Evolutionary conservation across 2,888 invertebrate genomes (phyloP).

Genomic region (Charanyca ferruginea): DNA sequence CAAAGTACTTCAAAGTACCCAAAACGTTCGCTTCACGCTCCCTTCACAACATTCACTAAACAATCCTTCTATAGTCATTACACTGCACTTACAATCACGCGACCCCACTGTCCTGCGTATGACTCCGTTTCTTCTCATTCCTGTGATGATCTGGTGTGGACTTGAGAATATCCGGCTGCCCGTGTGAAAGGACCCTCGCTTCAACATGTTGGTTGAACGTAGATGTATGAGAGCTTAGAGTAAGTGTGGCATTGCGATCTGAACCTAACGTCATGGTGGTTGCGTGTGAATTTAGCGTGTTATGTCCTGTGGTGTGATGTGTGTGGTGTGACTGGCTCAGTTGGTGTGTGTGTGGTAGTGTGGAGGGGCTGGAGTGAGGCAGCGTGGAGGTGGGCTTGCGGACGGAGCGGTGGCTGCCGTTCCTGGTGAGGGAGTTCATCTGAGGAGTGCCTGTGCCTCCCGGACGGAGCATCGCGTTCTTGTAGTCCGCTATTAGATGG

Average conservation of each 20-base stretch:
- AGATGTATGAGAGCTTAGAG: constrained; percentile 83
- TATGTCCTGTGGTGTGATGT: constrained; percentile 87
- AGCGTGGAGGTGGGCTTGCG: constrained; percentile 81
- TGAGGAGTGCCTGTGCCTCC: constrained; percentile 95
- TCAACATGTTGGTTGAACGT: constrained; percentile 79
- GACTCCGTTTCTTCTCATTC: constrained; percentile 83
- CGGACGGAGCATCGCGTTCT: constrained; percentile 96
- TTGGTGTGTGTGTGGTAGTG: constrained; percentile 79
- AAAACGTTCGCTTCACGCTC: constrained; percentile 46
- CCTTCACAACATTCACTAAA: constrained; percentile 48
- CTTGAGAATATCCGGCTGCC: constrained; percentile 96
- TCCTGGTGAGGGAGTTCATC: constrained; percentile 94
- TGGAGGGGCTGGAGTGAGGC: constrained; percentile 88
- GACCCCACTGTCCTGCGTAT: constrained; percentile 83
- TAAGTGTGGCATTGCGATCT: constrained; percentile 82
- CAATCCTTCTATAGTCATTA: constrained; percentile 39
- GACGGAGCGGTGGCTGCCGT: constrained; percentile 93
- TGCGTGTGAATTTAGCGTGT: constrained; percentile 92
- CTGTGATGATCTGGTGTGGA: constrained; percentile 96
- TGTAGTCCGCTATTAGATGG: constrained; percentile 97
- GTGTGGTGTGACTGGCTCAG: constrained; percentile 75
- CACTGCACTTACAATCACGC: constrained; percentile 79
- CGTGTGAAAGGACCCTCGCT: constrained; percentile 83
- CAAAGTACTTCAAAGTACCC: constrained; percentile 6
- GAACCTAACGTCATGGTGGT: constrained; percentile 86